Conservation (phyloP, 2,797 vertebrate genomes). For the Heliangelus exortis region DNA sequence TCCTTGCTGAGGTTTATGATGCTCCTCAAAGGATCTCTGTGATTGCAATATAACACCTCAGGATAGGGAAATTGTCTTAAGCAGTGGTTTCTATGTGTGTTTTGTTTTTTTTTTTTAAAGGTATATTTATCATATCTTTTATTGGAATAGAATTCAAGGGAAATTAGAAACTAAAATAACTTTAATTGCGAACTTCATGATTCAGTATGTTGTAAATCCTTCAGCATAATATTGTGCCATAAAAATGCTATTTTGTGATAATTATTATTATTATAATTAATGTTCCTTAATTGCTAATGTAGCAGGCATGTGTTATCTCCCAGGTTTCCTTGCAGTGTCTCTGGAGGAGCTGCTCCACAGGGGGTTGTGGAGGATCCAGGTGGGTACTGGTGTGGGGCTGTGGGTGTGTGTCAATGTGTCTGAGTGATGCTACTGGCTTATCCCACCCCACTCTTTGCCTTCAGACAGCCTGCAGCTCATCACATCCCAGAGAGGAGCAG, state of each 20-base stretch:
- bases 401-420: neutral
- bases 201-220: slow-evolving; percentile 74
- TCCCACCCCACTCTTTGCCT: neutral
- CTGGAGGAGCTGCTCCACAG: neutral
- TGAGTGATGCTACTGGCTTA: rapidly evolving
- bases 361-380: neutral
- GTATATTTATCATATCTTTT: slow-evolving; percentile 72
- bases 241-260: slow-evolving; percentile 77
- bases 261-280: slow-evolving; percentile 79
- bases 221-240: slow-evolving; percentile 76
- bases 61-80: slow-evolving; percentile 46
- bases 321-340: slow-evolving; percentile 40
- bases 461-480: rapidly evolving
- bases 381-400: rapidly evolving
- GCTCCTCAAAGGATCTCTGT: slow-evolving; percentile 15
- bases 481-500: neutral
- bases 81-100: slow-evolving; percentile 48
- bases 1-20: neutral
- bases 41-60: slow-evolving; percentile 14
- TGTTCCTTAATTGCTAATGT: slow-evolving; percentile 72
- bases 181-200: slow-evolving; percentile 73
- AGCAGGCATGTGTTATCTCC: slow-evolving; percentile 54
- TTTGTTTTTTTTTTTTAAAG: neutral
- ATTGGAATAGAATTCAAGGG: slow-evolving; percentile 69
- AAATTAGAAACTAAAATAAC: slow-evolving; percentile 76